Evolutionary conservation across 2,797 vertebrate genomes (phyloP), one percentile per base, ranked within the genome.

Genomic region (Percopsis omiscomaycus): DNA sequence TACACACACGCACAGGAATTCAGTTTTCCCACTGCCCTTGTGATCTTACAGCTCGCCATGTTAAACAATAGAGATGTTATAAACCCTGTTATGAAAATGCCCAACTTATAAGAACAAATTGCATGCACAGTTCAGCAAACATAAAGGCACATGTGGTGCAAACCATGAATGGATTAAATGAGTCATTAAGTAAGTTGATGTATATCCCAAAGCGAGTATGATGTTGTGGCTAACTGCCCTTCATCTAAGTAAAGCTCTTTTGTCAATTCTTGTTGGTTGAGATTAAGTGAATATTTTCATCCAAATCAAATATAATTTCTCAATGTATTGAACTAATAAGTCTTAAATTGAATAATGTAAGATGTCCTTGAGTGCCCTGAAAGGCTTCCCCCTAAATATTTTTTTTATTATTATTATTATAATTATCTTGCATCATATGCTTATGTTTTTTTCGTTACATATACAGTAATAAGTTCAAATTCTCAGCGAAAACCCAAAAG

Each of bases 211-310:
- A 63, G 14, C 61, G 64, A 42, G 55, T 45, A 14, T 46, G 2
- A 30, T 47, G n/a, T 22, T 29, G 5, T 37, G 1, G 32, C 32
- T 37, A 37, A 37, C 57, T n/a, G 42, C 22, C 56, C 1, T 63
- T 42, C 4, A n/a, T 29, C 11, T 0, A 14, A 28, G 47, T 4
- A 32, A 28, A 49, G 63, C 16, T 59, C 32, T 22, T 52, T 27
- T 15, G 1, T 46, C 22, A 59, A 75, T 27, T 66, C 30, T 64
- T 51, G 37, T 58, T 61, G 30, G 12, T 66, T 51, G 42, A 49
- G 49, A 59, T 70, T 44, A 12, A 28, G 47, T 62, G 22, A 22
- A 22, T 60, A 30, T 29, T 10, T 42, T 55, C 5, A 66, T 55
- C 49, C 47, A 29, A 22, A 30, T 50, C 5, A 3, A 15, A 30